phyloP scores from a whole-genome alignment of 2,113 vertebrate genomes.

The Madoqua kirkii region DNA sequence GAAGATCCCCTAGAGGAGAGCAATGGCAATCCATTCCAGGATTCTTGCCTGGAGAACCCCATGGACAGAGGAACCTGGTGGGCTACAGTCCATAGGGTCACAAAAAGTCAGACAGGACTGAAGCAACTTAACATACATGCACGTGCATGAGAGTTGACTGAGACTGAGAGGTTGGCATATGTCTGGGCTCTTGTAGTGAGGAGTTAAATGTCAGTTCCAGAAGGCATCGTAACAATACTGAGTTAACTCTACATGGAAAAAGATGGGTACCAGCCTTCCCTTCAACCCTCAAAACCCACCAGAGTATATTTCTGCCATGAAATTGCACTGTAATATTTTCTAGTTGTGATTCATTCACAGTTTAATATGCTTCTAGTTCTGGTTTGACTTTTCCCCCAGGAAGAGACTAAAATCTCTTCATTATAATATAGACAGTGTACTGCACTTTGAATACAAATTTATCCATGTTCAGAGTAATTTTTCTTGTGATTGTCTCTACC shows the following conservation, averaged over 20 bases:
- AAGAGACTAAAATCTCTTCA: constrained; percentile 82
- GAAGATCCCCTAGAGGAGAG: neutral
- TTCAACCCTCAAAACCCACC: neutral
- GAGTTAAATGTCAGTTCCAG: neutral
- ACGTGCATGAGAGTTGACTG: neutral
- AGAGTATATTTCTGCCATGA: neutral
- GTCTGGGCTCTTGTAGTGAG: neutral
- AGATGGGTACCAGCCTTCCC: neutral
- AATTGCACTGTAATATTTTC: constrained; percentile 67
- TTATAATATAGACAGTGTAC: constrained; percentile 80
- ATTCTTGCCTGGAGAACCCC: neutral
- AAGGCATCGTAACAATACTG: neutral
- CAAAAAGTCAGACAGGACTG: neutral
- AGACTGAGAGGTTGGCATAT: neutral
- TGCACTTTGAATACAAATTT: constrained; percentile 85
- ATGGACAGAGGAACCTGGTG: neutral
- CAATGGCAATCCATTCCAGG: neutral
- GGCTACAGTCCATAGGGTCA: neutral
- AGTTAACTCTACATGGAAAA: neutral
- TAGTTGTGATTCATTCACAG: constrained; percentile 73
- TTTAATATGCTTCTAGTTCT: constrained; percentile 81
- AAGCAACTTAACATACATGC: neutral
- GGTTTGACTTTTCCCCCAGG: constrained; percentile 80
- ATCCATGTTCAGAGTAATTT: constrained; percentile 84
- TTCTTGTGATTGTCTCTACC: constrained; percentile 86